Conservation (phyloP, 64 coral and sea anemone species). For the Pocillopora verrucosa region DNA sequence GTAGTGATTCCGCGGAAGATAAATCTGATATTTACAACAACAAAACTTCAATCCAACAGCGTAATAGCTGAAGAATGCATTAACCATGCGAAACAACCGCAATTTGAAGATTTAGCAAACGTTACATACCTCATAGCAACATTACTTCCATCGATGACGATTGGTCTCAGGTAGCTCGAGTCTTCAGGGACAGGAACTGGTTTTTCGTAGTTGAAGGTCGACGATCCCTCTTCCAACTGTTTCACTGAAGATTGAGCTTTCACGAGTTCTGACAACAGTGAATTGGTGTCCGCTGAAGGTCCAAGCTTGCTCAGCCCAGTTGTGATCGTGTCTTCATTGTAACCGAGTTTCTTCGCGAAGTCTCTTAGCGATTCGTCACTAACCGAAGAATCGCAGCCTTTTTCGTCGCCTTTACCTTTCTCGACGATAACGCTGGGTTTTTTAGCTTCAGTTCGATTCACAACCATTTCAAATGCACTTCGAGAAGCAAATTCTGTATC, state of each 20-base stretch:
- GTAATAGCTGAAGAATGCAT: not conserved
- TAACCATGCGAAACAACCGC: not conserved
- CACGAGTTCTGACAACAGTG: constrained; percentile 70
- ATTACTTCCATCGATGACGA: constrained; percentile 93
- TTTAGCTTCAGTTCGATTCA: not conserved
- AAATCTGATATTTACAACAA: constrained; percentile 14
- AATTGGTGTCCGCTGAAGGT: constrained; percentile 75
- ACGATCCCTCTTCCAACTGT: constrained; percentile 83
- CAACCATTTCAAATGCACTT: not conserved
- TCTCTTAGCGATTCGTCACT: constrained; percentile 54
- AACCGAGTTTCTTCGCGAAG: constrained; percentile 76
- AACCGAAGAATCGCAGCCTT: not conserved
- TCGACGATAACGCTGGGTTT: not conserved
- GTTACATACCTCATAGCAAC: constrained; percentile 83
- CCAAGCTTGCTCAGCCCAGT: constrained; percentile 76
- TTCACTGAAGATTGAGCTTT: constrained; percentile 82
- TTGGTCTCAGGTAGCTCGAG: constrained; percentile 61
- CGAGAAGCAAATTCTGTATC: not conserved
- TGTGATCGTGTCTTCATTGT: constrained; percentile 56
- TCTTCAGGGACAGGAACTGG: constrained; percentile 30
- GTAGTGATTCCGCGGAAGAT: constrained; percentile 27
- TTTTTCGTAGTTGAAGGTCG: constrained; percentile 27
- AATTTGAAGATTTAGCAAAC: not conserved
- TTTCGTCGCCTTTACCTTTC: not conserved
- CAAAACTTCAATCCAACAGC: not conserved